Base-by-base conservation (phyloP, 2,797 vertebrate genomes). In the Mallotus villosus region DNA sequence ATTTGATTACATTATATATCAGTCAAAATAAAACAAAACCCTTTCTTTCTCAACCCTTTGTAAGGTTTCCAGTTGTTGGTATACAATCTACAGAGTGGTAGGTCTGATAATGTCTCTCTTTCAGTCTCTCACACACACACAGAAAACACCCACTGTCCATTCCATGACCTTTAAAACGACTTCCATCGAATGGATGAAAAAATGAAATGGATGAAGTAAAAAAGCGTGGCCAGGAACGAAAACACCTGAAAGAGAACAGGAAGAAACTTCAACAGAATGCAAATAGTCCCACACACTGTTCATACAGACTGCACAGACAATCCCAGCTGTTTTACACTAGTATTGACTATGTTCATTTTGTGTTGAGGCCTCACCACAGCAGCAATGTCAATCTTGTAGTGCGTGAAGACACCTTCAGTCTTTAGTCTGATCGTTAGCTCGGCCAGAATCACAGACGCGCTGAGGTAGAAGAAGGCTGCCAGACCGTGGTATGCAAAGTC, bases 401-500 rank as follows among this genome's bases (percentile, higher is more conserved):
- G 22, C 80, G 2, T 83, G 0, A 74, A 62, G 0, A 0, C 0
- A 0, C 0, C 0, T 0, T 1, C 0, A 14, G 4, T 2, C 63
- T 74, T 74, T 0, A 0, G 4, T 0, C 0, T 0, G 0, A 90
- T 0, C 21, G 92, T 94, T 41, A 90, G 49, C 2, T 53, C 51
- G 29, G 92, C 90, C 72, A 92, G 75, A 27, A 12, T 32, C 61
- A 93, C 92, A 0, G 90, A 89, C 0, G 92, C 93, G 0, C 93
- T 92, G 73, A 93, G 85, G 85, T 89, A 93, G 81, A 93, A 93
- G 49, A 91, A 53, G 0, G 78, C 88, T 2, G 92, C 93, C 75
- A 92, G 57, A 27, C 86, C 74, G 22, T 93, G 92, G 80, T 92
- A 93, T 14, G 78, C 81, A 77, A 90, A 88, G 76, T 93, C 91